Conservation (phyloP, 92 coral and sea anemone genomes). For the Epizoanthus illoricatus region DNA sequence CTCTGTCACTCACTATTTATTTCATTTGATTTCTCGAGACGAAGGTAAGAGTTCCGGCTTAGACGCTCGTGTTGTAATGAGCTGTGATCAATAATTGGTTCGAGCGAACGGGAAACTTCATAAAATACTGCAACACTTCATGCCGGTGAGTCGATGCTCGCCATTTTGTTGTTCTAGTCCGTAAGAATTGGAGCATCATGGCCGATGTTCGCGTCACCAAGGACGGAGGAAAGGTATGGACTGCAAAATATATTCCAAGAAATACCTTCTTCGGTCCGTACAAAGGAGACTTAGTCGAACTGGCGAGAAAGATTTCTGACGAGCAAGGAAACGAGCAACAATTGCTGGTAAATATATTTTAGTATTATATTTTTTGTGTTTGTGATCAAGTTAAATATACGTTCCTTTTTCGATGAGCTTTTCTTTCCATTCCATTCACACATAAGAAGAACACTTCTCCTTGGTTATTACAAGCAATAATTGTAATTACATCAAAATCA, state of each 20-base stretch:
- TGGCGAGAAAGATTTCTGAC: constrained; percentile 8
- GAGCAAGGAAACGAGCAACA: not conserved
- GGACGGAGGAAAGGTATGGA: constrained; percentile 64
- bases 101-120: not conserved
- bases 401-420: not conserved
- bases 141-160: not conserved
- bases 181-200: constrained; percentile 43
- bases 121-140: not conserved
- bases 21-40: constrained; percentile 26
- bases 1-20: constrained; percentile 14
- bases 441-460: not conserved
- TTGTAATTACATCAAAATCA: not conserved
- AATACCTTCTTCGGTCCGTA: constrained; percentile 71
- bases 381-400: not conserved
- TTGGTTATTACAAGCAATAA: not conserved
- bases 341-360: constrained; percentile 1
- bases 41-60: constrained; percentile 7
- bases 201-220: constrained; percentile 50
- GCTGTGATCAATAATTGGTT: too few species aligned
- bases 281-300: constrained; percentile 5
- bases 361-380: not conserved
- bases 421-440: not conserved
- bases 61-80: too few species aligned
- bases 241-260: constrained; percentile 49
- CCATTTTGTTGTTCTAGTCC: not conserved